Evolutionary conservation across 2,888 invertebrate genomes (phyloP).

Genomic region (Cactoblastis cactorum): DNA sequence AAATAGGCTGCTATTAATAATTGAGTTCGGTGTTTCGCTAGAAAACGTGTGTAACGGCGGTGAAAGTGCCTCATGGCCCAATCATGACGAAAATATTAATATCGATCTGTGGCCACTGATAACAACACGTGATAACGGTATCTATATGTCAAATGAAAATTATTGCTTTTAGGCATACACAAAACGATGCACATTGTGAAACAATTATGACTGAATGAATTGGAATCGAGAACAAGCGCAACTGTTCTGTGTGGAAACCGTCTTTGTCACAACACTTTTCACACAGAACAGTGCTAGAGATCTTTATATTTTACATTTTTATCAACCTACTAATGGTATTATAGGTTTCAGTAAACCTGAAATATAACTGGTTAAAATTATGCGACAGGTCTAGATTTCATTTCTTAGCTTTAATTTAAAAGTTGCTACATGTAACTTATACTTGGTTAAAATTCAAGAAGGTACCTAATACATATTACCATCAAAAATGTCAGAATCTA

Average conservation of each 20-base stretch:
- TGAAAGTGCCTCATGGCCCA: slow-evolving; percentile 84
- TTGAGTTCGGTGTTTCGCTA: slow-evolving; percentile 80
- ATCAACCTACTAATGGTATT: too few relatives aligned
- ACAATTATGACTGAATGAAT: slow-evolving; percentile 35
- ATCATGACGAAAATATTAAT: slow-evolving; percentile 67
- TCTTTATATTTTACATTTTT: too few relatives aligned
- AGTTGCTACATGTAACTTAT: too few relatives aligned
- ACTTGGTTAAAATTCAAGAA: too few relatives aligned
- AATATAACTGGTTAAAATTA: too few relatives aligned
- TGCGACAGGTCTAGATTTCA: too few relatives aligned
- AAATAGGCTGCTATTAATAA: slow-evolving; percentile 80
- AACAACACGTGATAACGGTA: slow-evolving; percentile 64
- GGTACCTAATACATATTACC: too few relatives aligned
- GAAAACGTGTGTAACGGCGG: slow-evolving; percentile 78
- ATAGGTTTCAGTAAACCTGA: too few relatives aligned
- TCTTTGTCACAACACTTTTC: too few relatives aligned
- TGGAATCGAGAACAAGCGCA: slow-evolving; percentile 36
- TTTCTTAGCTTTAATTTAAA: too few relatives aligned
- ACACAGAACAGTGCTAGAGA: slow-evolving; percentile 11
- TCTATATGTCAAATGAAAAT: slow-evolving; percentile 44
- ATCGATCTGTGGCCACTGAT: slow-evolving; percentile 66
- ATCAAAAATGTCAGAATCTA: too few relatives aligned
- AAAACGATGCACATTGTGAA: slow-evolving; percentile 40
- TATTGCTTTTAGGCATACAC: slow-evolving; percentile 45
- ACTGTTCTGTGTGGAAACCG: slow-evolving; percentile 31